These are phyloP conservation scores for Drosophila mayri DNA, from an alignment of 1,140 invertebrate genomes.

Conservation along the genomic window DNA sequence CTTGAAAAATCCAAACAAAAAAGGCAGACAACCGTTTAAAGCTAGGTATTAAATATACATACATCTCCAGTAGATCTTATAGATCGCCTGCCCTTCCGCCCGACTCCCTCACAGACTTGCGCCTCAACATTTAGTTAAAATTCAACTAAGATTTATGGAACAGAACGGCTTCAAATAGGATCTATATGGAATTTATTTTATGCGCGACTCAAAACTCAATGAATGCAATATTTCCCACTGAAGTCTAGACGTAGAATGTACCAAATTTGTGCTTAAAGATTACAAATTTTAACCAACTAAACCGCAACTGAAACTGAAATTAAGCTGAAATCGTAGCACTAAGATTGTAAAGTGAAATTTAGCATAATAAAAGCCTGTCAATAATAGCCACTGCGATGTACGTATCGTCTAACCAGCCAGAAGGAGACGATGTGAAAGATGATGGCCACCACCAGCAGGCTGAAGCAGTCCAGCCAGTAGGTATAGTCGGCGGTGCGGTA, in stretches of 20 bases:
- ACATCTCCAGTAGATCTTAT: conserved; percentile 33
- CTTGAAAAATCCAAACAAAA: conserved; percentile 11
- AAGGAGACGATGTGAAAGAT: conserved; percentile 75
- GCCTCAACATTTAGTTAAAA: conserved; percentile 22
- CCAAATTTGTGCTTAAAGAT: conserved; percentile 53
- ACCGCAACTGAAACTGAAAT: conserved; percentile 32
- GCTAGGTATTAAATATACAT: conserved; percentile 17
- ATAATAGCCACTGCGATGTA: conserved; percentile 80
- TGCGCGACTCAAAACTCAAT: conserved; percentile 40
- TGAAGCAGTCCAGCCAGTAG: conserved; percentile 77
- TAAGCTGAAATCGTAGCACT: conserved; percentile 31
- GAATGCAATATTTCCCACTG: conserved; percentile 70
- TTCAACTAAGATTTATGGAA: conserved; percentile 26
- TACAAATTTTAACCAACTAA: conserved; percentile 47
- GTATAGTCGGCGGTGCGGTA: conserved; percentile 70
- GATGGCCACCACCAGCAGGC: conserved; percentile 65
- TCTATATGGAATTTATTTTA: conserved; percentile 52
- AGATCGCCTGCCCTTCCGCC: conserved; percentile 18
- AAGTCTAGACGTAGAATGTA: conserved; percentile 45
- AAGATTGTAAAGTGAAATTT: conserved; percentile 56
- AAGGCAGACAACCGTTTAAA: conserved; percentile 26
- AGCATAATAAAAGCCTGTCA: conserved; percentile 43
- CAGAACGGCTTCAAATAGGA: conserved; percentile 11
- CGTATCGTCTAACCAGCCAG: conserved; percentile 64
- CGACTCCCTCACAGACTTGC: background rate